phyloP scores from a whole-genome alignment of 2,797 vertebrate genomes.

The Cryptoblepharus egeriae region DNA sequence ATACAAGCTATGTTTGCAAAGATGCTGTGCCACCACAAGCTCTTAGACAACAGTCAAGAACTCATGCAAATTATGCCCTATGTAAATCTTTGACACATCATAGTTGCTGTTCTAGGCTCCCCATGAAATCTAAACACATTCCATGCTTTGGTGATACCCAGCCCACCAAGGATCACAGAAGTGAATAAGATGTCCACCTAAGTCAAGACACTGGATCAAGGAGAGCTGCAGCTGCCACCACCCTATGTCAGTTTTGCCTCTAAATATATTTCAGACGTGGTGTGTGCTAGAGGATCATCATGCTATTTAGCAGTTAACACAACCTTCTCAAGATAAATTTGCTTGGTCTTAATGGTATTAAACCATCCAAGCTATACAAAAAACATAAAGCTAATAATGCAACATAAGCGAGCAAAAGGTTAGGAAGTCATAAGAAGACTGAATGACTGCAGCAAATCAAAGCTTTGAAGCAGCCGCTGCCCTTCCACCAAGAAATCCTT shows the following conservation, averaged over 20 bases:
- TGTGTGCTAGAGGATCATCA: neutral
- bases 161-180: neutral
- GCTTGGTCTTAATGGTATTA: constrained; percentile 37
- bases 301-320: constrained; percentile 41
- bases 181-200: neutral
- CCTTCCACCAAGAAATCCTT: constrained; percentile 45
- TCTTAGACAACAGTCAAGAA: constrained; percentile 53
- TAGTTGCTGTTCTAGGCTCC: constrained; percentile 31
- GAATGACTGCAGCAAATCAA: constrained; percentile 39
- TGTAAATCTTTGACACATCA: constrained; percentile 41
- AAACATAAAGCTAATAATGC: constrained; percentile 39
- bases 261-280: constrained; percentile 35
- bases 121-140: neutral
- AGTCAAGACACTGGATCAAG: neutral
- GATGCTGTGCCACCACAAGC: constrained; percentile 60
- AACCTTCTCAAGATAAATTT: neutral
- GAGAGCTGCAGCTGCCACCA: constrained; percentile 7
- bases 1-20: constrained; percentile 56
- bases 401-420: constrained; percentile 30
- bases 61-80: constrained; percentile 42
- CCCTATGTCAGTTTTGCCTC: neutral
- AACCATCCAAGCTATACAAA: constrained; percentile 23
- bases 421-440: neutral
- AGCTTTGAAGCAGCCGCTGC: constrained; percentile 30
- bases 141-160: neutral